Percentiles rank a stretch among this genome's conserved stretches.
These are phyloP conservation scores for Ariolimax columbianus DNA, from an alignment of 2,888 invertebrate genomes.

Conservation along the genomic window DNA sequence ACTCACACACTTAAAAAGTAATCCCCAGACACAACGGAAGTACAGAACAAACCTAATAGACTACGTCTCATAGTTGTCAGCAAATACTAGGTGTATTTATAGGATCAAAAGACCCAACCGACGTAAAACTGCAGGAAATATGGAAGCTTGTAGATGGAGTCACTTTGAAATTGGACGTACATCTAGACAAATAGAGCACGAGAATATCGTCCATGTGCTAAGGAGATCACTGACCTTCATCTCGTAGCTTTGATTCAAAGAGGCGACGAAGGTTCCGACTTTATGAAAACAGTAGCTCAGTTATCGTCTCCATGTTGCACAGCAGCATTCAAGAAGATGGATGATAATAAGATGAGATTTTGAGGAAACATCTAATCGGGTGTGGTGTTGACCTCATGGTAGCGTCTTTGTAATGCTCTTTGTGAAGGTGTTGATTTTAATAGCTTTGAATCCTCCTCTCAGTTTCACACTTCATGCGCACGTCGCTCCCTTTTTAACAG, in stretches of 20 bases:
- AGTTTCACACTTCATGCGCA: too few relatives aligned
- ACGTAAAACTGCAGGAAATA: constrained; percentile 8
- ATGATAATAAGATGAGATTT: neutral
- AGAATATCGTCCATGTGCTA: neutral
- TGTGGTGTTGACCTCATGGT: neutral
- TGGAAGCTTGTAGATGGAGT: neutral
- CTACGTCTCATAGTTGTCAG: constrained; percentile 5
- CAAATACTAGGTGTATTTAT: neutral
- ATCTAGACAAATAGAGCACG: constrained; percentile 2
- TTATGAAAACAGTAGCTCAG: neutral
- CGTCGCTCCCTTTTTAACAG: too few relatives aligned
- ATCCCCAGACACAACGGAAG: too few relatives aligned
- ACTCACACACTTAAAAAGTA: too few relatives aligned
- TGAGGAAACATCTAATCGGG: neutral
- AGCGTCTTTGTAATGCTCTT: neutral
- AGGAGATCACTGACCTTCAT: constrained; percentile 31
- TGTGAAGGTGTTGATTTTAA: neutral
- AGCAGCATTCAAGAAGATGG: neutral
- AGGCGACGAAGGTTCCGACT: neutral
- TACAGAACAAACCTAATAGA: neutral
- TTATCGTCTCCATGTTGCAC: constrained; percentile 7
- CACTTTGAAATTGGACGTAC: constrained; percentile 23
- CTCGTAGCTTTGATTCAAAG: constrained; percentile 35
- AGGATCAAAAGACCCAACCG: constrained; percentile 13
- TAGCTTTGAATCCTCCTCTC: too few relatives aligned